phyloP scores from a whole-genome alignment of 2,888 invertebrate genomes.

The Oscheius sp. region DNA sequence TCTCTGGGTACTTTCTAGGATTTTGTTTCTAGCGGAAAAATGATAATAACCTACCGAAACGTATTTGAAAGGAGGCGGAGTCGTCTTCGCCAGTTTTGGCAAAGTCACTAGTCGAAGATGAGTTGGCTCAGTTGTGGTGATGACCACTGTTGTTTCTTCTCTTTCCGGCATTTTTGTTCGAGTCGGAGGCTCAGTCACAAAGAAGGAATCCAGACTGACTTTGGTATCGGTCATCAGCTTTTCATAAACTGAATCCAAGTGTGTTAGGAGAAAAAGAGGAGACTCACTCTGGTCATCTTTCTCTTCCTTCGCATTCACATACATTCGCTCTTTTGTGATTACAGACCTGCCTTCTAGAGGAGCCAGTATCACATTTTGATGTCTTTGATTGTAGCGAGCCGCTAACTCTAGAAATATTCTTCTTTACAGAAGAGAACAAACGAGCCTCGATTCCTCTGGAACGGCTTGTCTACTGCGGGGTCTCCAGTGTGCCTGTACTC shows the following conservation, averaged over 20 bases:
- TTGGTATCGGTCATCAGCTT: constrained; percentile 45
- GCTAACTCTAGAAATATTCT: constrained; percentile 21
- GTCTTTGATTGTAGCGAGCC: constrained; percentile 13
- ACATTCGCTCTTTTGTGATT: constrained; percentile 37
- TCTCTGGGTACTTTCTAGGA: constrained; percentile 4
- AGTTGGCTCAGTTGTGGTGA: constrained; percentile 9
- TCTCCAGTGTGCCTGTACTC: constrained; percentile 6
- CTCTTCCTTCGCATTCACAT: constrained; percentile 27
- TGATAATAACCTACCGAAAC: constrained; percentile 37
- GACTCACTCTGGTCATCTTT: constrained; percentile 24
- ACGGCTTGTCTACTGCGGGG: neutral
- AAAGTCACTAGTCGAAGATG: constrained; percentile 44
- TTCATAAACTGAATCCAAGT: constrained; percentile 43
- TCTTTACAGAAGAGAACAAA: neutral
- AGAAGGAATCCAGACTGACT: constrained; percentile 55
- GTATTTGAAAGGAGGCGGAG: constrained; percentile 51
- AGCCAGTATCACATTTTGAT: constrained; percentile 34
- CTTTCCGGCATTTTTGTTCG: constrained; percentile 47
- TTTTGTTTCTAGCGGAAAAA: neutral
- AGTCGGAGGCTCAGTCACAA: constrained; percentile 57
- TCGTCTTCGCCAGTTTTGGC: constrained; percentile 40
- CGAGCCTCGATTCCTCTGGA: constrained; percentile 7
- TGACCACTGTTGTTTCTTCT: neutral
- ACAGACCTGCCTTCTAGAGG: constrained; percentile 27
- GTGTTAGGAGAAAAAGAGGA: too few species aligned